Evolutionary conservation across 2,797 vertebrate genomes (phyloP).

Genomic region (Danio choprae): DNA sequence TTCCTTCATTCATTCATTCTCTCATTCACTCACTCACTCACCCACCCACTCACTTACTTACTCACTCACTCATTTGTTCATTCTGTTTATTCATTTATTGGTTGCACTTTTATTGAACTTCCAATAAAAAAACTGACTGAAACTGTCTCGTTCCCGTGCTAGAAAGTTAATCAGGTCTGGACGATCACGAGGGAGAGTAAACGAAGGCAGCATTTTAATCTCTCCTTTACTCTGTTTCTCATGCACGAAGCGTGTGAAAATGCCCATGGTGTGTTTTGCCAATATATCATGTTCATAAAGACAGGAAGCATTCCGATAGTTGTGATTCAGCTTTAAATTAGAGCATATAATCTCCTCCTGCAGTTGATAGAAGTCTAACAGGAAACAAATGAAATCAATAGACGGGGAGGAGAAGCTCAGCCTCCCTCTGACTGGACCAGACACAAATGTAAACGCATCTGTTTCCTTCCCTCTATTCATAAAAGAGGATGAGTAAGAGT

Average conservation of each 20-base stretch:
- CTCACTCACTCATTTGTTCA: too few species aligned
- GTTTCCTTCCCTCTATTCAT: slow-evolving; percentile 14
- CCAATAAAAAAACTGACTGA: too few species aligned
- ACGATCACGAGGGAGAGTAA: neutral
- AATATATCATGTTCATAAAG: slow-evolving; percentile 31
- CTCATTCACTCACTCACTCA: too few species aligned
- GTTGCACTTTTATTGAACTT: too few species aligned
- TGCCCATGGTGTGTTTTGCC: slow-evolving; percentile 19
- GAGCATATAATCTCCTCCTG: neutral
- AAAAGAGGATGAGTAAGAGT: slow-evolving; percentile 8
- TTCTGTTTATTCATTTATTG: too few species aligned
- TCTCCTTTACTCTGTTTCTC: slow-evolving; percentile 51
- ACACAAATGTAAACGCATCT: slow-evolving; percentile 12
- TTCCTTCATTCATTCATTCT: too few species aligned
- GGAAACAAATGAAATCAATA: neutral
- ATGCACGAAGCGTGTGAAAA: slow-evolving; percentile 37
- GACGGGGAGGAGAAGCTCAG: neutral
- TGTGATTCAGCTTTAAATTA: neutral
- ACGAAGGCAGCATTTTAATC: neutral
- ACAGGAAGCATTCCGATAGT: neutral
- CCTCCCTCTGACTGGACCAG: slow-evolving; percentile 5
- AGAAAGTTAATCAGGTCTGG: too few species aligned
- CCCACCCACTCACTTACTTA: too few species aligned
- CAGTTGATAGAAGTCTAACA: neutral
- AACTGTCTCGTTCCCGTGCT: too few species aligned